Conservation (phyloP, 2,797 vertebrate genomes). For the Crax fasciolata region DNA sequence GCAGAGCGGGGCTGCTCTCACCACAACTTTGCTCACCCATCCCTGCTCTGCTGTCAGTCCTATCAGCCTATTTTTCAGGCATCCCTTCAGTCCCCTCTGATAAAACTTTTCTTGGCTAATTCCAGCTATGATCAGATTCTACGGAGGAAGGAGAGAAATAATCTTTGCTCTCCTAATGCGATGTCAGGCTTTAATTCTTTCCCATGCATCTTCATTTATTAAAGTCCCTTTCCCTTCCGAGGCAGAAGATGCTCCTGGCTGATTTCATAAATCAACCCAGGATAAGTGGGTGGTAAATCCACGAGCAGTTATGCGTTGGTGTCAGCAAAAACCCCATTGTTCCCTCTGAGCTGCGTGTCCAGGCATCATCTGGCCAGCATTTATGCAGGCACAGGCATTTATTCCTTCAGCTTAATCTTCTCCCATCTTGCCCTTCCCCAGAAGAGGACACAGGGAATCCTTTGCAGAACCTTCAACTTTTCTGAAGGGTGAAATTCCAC, state of each 20-base stretch:
- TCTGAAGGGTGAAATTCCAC: neutral
- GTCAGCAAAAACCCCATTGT: neutral
- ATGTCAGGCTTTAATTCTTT: neutral
- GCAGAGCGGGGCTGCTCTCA: neutral
- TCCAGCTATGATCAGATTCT: neutral
- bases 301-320: neutral
- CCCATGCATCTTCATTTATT: neutral
- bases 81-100: neutral
- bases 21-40: neutral
- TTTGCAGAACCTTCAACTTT: neutral
- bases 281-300: neutral
- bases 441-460: neutral
- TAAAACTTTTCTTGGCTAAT: neutral
- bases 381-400: neutral
- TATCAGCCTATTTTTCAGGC: neutral
- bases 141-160: neutral
- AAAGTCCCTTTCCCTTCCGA: neutral
- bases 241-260: neutral
- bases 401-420: neutral
- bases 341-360: neutral
- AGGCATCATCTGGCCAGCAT: neutral
- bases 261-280: neutral
- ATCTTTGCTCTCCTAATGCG: neutral
- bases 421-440: neutral
- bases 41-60: neutral